These are phyloP conservation scores for Morpho achilles DNA, from an alignment of 2,888 invertebrate genomes.

Conservation along the genomic window DNA sequence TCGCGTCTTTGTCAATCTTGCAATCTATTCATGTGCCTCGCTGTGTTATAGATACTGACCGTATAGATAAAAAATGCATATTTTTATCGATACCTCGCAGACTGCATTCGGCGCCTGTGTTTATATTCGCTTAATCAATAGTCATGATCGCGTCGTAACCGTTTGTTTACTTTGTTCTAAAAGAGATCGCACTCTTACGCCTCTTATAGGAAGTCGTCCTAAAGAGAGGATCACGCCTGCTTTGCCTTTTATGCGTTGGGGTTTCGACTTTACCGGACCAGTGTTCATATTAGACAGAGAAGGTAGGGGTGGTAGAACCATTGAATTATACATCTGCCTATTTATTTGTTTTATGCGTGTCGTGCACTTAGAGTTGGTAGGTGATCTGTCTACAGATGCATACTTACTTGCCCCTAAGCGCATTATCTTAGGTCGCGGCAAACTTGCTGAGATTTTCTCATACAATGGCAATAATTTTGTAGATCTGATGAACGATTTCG, in stretches of 20 bases:
- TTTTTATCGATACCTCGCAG: conserved; percentile 19
- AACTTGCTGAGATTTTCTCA: conserved; percentile 28
- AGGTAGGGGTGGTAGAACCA: conserved; percentile 26
- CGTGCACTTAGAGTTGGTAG: conserved; percentile 29
- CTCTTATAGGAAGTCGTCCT: conserved; percentile 22
- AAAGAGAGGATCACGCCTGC: conserved; percentile 23
- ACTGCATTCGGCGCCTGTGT: conserved; percentile 21
- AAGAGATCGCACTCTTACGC: conserved; percentile 15
- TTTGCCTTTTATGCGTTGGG: conserved; percentile 27
- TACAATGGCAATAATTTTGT: conserved; percentile 30
- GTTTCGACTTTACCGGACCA: conserved; percentile 33
- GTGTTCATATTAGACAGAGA: conserved; percentile 26
- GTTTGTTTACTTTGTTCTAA: conserved; percentile 24
- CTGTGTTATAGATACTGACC: neutral
- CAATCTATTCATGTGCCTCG: neutral
- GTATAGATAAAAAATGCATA: conserved; percentile 12
- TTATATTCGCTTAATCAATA: conserved; percentile 10
- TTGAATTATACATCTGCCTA: conserved; percentile 30
- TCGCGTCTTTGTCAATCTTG: neutral
- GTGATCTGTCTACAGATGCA: conserved; percentile 22
- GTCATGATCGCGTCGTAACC: neutral
- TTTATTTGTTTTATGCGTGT: conserved; percentile 30
- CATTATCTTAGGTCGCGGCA: conserved; percentile 30
- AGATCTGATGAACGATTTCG: conserved; percentile 24
- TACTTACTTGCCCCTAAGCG: conserved; percentile 28